Percentiles rank a stretch among this genome's conserved stretches.
Evolutionary conservation across 2,888 invertebrate genomes (phyloP).

Genomic region (Eristalis pertinax): DNA sequence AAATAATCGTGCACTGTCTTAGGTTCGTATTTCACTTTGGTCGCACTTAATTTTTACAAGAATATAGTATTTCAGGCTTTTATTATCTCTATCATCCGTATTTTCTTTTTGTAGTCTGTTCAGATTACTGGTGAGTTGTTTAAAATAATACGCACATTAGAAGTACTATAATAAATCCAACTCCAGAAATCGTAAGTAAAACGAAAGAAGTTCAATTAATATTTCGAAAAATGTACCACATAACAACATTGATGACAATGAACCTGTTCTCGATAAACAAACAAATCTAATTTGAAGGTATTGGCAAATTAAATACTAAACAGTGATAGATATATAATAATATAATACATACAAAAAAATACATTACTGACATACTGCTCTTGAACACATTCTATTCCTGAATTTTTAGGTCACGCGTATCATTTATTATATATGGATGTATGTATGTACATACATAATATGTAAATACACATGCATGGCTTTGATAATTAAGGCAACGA

Average conservation of each 20-base stretch:
- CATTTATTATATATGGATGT: not conserved
- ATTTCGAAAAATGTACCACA: not conserved
- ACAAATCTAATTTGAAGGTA: not conserved
- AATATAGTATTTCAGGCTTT: too few relatives aligned
- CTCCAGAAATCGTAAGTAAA: too few relatives aligned
- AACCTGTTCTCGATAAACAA: not conserved
- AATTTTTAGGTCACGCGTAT: conserved; percentile 57
- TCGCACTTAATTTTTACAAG: too few relatives aligned
- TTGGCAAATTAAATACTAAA: conserved; percentile 7
- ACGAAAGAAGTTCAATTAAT: not conserved
- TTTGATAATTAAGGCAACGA: not conserved
- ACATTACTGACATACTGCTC: conserved; percentile 54
- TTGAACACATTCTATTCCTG: conserved; percentile 29
- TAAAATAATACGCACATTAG: too few relatives aligned
- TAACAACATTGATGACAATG: not conserved
- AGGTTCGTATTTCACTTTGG: too few relatives aligned
- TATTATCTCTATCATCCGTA: too few relatives aligned
- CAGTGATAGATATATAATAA: not conserved
- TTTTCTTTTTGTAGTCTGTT: too few relatives aligned
- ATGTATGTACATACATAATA: not conserved
- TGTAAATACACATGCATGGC: not conserved
- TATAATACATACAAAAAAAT: not conserved
- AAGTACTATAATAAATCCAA: too few relatives aligned
- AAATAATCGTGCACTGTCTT: too few relatives aligned
- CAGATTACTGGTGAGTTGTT: too few relatives aligned